Evolutionary conservation across 2,113 vertebrate species (phyloP), one percentile per base, ranked within the genome.

Genomic region (Aphelocoma coerulescens): DNA sequence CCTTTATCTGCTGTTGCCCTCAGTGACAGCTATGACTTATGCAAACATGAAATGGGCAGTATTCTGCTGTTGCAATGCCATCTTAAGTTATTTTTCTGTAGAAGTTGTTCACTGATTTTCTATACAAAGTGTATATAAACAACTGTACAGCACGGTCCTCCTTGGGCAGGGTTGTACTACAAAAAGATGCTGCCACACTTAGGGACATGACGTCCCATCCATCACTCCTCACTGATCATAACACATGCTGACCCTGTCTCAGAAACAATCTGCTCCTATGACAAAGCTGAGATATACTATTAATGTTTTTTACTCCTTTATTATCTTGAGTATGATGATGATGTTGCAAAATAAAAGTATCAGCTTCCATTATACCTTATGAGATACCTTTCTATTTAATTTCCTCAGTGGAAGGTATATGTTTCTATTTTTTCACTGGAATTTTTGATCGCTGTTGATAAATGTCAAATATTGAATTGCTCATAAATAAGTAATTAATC

Each of bases 141-240:
- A 57, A 17, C 1, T 0, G 0, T 4, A 28, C 4, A 32, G 13
- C n/a, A 63, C 5, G 7, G 22, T 16, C n/a, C 14, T 51, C 7
- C 3, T 9, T 33, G 11, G 15, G 3, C n/a, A 81, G 23, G 19
- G 8, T 8, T 58, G 28, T 28, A 11, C 3, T 17, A 21, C 6
- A 61, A 32, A 59, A 52, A 46, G 22, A 9, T 8, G 7, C 3
- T 68, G 2, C 8, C 10, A 6, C 20, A 28, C 6, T 13, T 17
- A 5, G 7, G 26, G 12, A 43, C 43, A 16, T 49, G 8, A 3
- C 10, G 41, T 28, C 9, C 14, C 16, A 61, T 54, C 28, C 7
- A 7, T 74, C 55, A 37, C 3, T 44, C 16, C 13, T 84, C 20
- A 28, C 71, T 49, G 26, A 12, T 33, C 22, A n/a, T 39, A 44